Evolutionary conservation across 2,797 vertebrate genomes (phyloP), one percentile per base, ranked within the genome.

Genomic region (Tokudaia tokunoshimensis): DNA sequence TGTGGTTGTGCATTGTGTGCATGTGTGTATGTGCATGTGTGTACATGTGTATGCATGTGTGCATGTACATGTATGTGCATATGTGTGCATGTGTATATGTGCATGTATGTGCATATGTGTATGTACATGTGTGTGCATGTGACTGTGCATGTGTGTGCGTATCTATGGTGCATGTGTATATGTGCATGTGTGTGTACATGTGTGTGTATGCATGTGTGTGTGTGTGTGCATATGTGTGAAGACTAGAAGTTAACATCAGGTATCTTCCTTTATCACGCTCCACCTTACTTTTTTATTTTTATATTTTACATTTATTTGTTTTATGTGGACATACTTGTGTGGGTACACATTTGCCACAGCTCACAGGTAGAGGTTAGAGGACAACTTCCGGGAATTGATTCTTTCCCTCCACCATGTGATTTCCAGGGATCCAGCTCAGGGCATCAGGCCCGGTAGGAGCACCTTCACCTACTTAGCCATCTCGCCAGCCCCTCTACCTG

Each of bases 121-220:
- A 4, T 29, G 29, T 14, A 4, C 63, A 65, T 29, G 3, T 29
- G 63, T 61, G 65, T 67, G 2, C 12, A 52, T 52, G 52, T 50
- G 50, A 50, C 50, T 67, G 63, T 67, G 13, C 31, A 34, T 67
- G 63, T 67, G 31, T 67, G 13, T 67, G 50, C 50, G 11, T 50
- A 50, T 50, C 11, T 11, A 5, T 67, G 26, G 8, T 61, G 59
- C 22, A 61, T 59, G 57, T 63, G 26, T 19, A 24, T 19, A 1
- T 31, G 63, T 63, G 0, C 26, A 65, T 65, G 11, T 34, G 29
- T 67, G 12, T 67, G 63, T 67, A 13, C 12, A 5, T 67, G 29
- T 34, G 3, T 65, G 4, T 65, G 24, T 31, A 3, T 31, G 29
- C 3, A 7, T 1, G 1, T 12, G 26, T 1, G 12, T 31, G 12